Evolutionary conservation across 2,888 invertebrate genomes (phyloP), one percentile per base, ranked within the genome.

Genomic region (Cheiracanthium punctorium): DNA sequence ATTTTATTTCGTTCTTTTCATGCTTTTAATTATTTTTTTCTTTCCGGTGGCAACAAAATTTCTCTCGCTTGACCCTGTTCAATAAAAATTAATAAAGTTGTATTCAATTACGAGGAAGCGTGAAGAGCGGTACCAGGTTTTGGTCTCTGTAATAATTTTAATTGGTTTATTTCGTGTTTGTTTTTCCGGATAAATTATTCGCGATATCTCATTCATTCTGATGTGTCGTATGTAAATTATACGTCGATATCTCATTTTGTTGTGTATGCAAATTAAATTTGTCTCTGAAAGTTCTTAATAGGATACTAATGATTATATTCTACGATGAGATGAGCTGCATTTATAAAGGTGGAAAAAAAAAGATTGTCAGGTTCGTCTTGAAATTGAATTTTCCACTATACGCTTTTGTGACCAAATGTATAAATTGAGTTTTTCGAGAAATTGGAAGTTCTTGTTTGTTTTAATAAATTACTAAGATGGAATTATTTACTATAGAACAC

Each of bases 81-180:
- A 69, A 37, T 37, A 69, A 58, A 69, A 69, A 33, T 69, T 69
- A 69, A 69, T 69, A 69, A 33, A 32, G 69, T 20, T 69, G 37
- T 69, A 33, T 69, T 69, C 69, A 69, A 69, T 69, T 69, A 69
- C 37, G 69, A 10, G 65, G 30, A 29, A 33, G 69, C 37, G 32
- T 33, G 69, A n/a, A 69, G 7, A 17, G 69, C 5, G 29, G 69
- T 14, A 20, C 20, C 69, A 32, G 33, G 20, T 10, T 33, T 69
- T 69, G 69, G 69, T 32, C 69, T 58, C 2, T 58, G 58, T 24
- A 24, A 58, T 58, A 58, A 58, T 58, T 58, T 58, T 58, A 58
- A 58, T 58, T 58, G 58, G 58, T 58, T 58, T 58, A 58, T 58
- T 58, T 12, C 24, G 58, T 58, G 58, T 58, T 58, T 58, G 58